phyloP scores from a whole-genome alignment of 1,140 invertebrate species.

The Heliconius melpomene region DNA sequence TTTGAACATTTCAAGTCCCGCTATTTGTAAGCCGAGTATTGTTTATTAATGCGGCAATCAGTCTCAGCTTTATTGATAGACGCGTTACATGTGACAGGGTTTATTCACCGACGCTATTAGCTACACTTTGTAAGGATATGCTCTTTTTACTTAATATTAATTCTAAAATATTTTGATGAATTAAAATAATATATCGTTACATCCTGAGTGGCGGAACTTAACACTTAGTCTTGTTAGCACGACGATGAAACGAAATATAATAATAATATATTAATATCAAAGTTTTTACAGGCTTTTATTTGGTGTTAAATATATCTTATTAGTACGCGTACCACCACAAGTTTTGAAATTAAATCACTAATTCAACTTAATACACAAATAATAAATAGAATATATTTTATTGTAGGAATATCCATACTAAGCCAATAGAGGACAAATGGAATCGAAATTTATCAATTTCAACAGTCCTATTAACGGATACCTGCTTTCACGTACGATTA shows the following conservation, averaged over 20 bases:
- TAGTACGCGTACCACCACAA: too few relatives aligned
- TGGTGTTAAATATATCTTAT: too few relatives aligned
- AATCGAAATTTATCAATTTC: conserved; percentile 24
- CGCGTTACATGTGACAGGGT: conserved; percentile 20
- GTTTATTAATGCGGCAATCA: conserved; percentile 21
- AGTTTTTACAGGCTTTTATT: too few relatives aligned
- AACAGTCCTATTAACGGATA: conserved; percentile 22
- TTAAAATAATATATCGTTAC: too few relatives aligned
- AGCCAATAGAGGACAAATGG: background rate
- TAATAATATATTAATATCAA: background rate
- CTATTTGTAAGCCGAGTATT: background rate
- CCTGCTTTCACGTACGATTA: conserved; percentile 21
- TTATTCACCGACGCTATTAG: conserved; percentile 16
- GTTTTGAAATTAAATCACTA: too few relatives aligned
- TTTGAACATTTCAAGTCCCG: background rate
- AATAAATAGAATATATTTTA: background rate
- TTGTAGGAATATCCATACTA: background rate
- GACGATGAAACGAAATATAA: background rate
- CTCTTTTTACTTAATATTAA: background rate
- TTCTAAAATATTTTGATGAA: too few relatives aligned
- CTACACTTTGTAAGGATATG: background rate
- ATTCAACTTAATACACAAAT: too few relatives aligned
- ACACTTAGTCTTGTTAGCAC: background rate
- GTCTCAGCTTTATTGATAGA: conserved; percentile 21
- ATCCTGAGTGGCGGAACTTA: too few relatives aligned